These are phyloP conservation scores for Enteromius mattozi DNA, from an alignment of 2,797 vertebrate genomes.

Conservation along the genomic window DNA sequence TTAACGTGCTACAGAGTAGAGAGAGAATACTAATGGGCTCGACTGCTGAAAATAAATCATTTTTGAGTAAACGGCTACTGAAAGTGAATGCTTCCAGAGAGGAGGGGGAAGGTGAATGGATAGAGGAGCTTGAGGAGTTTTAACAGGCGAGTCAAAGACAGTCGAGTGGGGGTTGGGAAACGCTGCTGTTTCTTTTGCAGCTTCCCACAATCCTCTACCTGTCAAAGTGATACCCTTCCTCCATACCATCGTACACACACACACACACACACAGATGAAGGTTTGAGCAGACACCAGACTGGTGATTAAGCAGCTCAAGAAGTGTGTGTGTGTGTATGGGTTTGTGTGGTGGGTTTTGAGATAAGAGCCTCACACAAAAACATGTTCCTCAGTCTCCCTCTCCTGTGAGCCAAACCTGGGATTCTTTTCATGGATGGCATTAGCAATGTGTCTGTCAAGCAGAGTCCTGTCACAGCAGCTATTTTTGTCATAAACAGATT, in stretches of 20 bases:
- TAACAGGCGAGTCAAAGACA: conserved; percentile 23
- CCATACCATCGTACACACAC: conserved; percentile 49
- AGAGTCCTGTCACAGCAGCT: conserved; percentile 23
- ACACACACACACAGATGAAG: conserved; percentile 58
- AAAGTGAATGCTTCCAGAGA: conserved; percentile 19
- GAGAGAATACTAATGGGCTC: conserved; percentile 23
- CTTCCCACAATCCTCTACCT: conserved; percentile 53
- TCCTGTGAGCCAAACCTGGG: conserved; percentile 54
- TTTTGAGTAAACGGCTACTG: conserved; percentile 19
- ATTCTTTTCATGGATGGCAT: conserved; percentile 58
- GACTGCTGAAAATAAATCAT: conserved; percentile 29
- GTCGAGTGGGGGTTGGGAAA: conserved; percentile 44
- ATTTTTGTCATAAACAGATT: conserved; percentile 31
- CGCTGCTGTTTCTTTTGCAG: conserved; percentile 54
- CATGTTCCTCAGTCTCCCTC: conserved; percentile 52
- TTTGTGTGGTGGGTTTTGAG: conserved; percentile 46
- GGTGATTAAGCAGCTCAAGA: conserved; percentile 71
- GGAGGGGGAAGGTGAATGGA: not conserved
- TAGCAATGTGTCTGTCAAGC: conserved; percentile 45
- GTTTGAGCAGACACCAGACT: conserved; percentile 61
- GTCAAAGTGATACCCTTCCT: conserved; percentile 45
- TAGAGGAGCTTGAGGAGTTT: conserved; percentile 11
- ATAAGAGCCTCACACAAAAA: conserved; percentile 61
- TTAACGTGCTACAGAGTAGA: not conserved
- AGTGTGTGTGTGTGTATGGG: conserved; percentile 31